phyloP scores from a whole-genome alignment of 2,113 vertebrate genomes.

The Centropus unirufus region DNA sequence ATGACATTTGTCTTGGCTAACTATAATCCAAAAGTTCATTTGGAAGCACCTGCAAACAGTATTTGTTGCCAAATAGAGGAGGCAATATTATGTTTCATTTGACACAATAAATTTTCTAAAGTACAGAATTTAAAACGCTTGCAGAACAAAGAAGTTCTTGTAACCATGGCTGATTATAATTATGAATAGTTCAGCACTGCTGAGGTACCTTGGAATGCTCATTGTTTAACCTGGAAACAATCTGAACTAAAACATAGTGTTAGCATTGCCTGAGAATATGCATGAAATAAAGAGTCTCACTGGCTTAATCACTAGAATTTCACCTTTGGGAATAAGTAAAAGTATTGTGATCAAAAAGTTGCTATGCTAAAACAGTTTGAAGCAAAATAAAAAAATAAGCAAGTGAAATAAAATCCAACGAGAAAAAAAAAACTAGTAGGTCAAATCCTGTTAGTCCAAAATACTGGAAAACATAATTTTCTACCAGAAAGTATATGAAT shows the following conservation, averaged over 20 bases:
- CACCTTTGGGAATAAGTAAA: not conserved
- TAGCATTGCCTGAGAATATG: conserved; percentile 38
- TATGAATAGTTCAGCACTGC: conserved; percentile 13
- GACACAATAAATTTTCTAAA: conserved; percentile 68
- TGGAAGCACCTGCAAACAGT: conserved; percentile 69
- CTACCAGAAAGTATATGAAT: not conserved
- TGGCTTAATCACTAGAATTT: conserved; percentile 44
- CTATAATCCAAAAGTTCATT: conserved; percentile 55
- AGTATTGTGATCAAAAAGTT: not conserved
- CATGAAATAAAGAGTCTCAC: not conserved
- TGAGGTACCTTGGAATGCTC: conserved; percentile 63
- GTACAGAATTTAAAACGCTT: conserved; percentile 53
- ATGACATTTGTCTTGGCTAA: conserved; percentile 66
- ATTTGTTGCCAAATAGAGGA: conserved; percentile 61
- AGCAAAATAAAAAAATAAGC: not conserved
- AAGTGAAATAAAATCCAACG: not conserved
- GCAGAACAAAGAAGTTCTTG: conserved; percentile 71
- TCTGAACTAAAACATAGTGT: conserved; percentile 29
- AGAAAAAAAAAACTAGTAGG: not conserved
- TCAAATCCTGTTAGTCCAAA: not conserved
- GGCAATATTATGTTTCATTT: conserved; percentile 69
- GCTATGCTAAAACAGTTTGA: not conserved
- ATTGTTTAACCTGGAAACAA: conserved; percentile 73
- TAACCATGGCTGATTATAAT: conserved; percentile 68
- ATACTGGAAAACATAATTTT: not conserved